Percentiles rank a stretch among this genome's conserved stretches.
Conservation (phyloP, 2,797 vertebrate species). For the Echeneis naucrates region DNA sequence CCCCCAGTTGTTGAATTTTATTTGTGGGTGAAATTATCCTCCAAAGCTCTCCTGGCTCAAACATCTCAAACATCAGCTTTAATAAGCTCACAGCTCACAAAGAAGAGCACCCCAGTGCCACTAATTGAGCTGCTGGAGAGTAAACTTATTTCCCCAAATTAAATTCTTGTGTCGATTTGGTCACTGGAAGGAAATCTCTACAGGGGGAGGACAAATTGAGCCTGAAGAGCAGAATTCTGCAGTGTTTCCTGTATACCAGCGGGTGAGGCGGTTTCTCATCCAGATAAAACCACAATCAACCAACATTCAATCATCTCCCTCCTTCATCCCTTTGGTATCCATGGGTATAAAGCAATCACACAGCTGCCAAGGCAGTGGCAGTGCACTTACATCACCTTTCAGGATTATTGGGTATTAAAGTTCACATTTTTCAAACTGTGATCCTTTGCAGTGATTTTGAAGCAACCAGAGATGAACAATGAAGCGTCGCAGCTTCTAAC, state of each 20-base stretch:
- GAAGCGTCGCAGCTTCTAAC: constrained; percentile 9
- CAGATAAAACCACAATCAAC: constrained; percentile 39
- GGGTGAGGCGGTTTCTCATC: constrained; percentile 3
- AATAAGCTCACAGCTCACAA: constrained; percentile 15
- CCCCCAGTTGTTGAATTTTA: not conserved
- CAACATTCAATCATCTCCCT: constrained; percentile 40
- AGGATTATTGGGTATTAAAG: constrained; percentile 40
- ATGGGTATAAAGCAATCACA: constrained; percentile 53
- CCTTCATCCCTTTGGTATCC: constrained; percentile 41
- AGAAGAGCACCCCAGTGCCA: not conserved
- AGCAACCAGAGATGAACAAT: constrained; percentile 20
- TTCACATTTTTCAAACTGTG: constrained; percentile 43
- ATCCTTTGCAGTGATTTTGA: constrained; percentile 28
- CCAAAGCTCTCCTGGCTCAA: not conserved
- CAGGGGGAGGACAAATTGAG: constrained; percentile 27
- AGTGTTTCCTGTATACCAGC: constrained; percentile 20
- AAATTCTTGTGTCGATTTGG: constrained; percentile 27
- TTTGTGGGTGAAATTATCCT: not conserved
- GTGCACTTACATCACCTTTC: constrained; percentile 58
- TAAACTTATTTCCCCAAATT: constrained; percentile 21
- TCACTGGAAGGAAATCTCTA: constrained; percentile 22
- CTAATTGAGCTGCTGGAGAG: constrained; percentile 23
- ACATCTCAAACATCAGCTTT: constrained; percentile 21
- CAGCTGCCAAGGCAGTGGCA: constrained; percentile 42
- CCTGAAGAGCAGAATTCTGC: constrained; percentile 23